Evolutionary conservation across 2,113 vertebrate species (phyloP).

Genomic region (Macquaria australasica): DNA sequence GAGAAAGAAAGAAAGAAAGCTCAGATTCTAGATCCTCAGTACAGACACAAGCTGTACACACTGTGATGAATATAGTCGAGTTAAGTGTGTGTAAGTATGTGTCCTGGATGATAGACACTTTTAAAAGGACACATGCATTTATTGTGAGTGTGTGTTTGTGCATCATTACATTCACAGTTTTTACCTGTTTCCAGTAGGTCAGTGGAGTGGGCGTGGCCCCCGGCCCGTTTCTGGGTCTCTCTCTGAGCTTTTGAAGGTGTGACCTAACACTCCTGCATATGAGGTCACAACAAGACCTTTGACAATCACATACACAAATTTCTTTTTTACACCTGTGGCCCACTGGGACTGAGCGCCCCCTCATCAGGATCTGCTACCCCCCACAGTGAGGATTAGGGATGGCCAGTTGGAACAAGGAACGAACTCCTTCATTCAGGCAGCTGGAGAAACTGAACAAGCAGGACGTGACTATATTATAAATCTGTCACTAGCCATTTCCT

Average conservation of each 20-base stretch:
- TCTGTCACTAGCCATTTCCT: conserved; percentile 40
- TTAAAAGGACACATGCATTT: too few species aligned
- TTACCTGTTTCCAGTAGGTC: not conserved
- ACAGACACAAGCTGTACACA: too few species aligned
- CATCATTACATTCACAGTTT: not conserved
- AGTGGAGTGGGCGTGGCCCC: not conserved
- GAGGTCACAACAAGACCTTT: conserved; percentile 8
- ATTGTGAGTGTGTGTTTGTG: not conserved
- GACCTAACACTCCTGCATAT: not conserved
- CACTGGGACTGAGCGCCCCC: not conserved
- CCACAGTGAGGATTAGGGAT: too few species aligned
- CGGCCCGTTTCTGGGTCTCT: not conserved
- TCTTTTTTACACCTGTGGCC: not conserved
- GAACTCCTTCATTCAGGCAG: conserved; percentile 17
- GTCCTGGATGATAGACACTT: not conserved
- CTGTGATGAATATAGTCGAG: too few species aligned
- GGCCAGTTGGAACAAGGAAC: not conserved
- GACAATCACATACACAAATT: conserved; percentile 8
- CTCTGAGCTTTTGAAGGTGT: not conserved
- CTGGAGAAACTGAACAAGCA: not conserved
- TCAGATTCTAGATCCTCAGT: too few species aligned
- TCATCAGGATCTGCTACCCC: not conserved
- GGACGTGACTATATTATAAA: conserved; percentile 47
- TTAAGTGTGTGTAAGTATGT: not conserved
- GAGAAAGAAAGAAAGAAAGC: too few species aligned